phyloP scores from a whole-genome alignment of 2,797 vertebrate species.

The Astyanax mexicanus region DNA sequence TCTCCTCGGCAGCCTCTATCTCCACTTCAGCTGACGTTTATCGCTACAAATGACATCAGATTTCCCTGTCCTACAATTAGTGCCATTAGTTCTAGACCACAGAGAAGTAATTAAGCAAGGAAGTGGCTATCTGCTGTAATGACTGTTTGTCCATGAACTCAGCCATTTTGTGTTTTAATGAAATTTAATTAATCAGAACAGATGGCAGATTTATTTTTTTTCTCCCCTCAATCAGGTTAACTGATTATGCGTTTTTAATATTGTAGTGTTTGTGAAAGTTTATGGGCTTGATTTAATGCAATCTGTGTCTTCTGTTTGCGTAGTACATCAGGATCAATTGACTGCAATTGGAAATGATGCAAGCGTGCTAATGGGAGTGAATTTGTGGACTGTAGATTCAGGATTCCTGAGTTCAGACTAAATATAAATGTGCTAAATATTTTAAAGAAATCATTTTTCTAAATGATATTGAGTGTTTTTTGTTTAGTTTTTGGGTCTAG shows the following conservation, averaged over 20 bases:
- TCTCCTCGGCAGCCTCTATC: conserved; percentile 16
- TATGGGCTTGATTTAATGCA: not conserved
- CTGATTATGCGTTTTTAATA: not conserved
- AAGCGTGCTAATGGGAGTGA: not conserved
- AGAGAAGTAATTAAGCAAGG: conserved; percentile 45
- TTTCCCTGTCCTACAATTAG: conserved; percentile 49
- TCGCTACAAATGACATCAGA: conserved; percentile 52
- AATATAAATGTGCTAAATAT: too few relatives aligned
- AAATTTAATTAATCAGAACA: conserved; percentile 30
- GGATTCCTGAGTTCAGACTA: too few relatives aligned
- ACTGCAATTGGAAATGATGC: not conserved
- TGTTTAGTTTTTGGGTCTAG: too few relatives aligned
- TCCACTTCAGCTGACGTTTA: conserved; percentile 18
- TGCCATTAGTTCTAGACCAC: conserved; percentile 38
- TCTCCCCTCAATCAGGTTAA: not conserved
- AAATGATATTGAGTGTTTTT: too few relatives aligned
- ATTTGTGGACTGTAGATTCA: not conserved
- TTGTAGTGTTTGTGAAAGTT: not conserved
- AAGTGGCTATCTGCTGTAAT: conserved; percentile 49
- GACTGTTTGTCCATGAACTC: conserved; percentile 21
- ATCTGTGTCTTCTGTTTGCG: not conserved
- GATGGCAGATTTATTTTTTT: conserved; percentile 18
- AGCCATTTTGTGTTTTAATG: conserved; percentile 36
- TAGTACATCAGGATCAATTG: not conserved
- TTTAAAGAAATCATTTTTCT: too few relatives aligned